Evolutionary conservation across 2,888 invertebrate genomes (phyloP).

Genomic region (Lycia hirtaria): DNA sequence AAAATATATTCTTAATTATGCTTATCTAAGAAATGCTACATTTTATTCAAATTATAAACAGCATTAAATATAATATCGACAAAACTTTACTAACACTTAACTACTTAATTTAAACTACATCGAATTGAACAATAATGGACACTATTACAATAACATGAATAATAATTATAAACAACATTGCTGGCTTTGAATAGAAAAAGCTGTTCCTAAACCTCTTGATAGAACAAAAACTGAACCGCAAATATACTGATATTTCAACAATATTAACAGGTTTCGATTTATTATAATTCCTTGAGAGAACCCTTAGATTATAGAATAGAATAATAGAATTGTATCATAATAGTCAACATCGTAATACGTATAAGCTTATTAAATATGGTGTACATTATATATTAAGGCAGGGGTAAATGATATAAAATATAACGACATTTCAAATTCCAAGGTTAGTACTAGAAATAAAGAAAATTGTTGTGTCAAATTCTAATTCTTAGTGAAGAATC

Average conservation of each 20-base stretch:
- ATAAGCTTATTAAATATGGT: conserved; percentile 75
- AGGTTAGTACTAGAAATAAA: conserved; percentile 56
- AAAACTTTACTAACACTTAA: conserved; percentile 73
- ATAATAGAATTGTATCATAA: conserved; percentile 68
- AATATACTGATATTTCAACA: conserved; percentile 44
- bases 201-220: conserved; percentile 22
- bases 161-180: conserved; percentile 29
- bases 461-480: conserved; percentile 53
- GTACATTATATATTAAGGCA: conserved; percentile 67
- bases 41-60: conserved; percentile 50
- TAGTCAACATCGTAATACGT: conserved; percentile 84
- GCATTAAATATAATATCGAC: conserved; percentile 54
- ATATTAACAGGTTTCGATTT: conserved; percentile 32
- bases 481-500: conserved; percentile 53
- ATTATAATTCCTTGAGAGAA: conserved; percentile 51
- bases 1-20: conserved; percentile 20
- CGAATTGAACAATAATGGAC: conserved; percentile 71
- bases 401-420: conserved; percentile 81
- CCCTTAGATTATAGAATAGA: conserved; percentile 49
- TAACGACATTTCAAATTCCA: conserved; percentile 57
- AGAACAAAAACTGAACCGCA: conserved; percentile 28
- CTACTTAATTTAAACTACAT: conserved; percentile 68
- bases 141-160: conserved; percentile 51
- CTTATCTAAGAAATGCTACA: conserved; percentile 40
- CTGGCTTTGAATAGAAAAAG: conserved; percentile 30